Conservation (phyloP, 2,797 vertebrate genomes). For the Cirrhinus molitorella region DNA sequence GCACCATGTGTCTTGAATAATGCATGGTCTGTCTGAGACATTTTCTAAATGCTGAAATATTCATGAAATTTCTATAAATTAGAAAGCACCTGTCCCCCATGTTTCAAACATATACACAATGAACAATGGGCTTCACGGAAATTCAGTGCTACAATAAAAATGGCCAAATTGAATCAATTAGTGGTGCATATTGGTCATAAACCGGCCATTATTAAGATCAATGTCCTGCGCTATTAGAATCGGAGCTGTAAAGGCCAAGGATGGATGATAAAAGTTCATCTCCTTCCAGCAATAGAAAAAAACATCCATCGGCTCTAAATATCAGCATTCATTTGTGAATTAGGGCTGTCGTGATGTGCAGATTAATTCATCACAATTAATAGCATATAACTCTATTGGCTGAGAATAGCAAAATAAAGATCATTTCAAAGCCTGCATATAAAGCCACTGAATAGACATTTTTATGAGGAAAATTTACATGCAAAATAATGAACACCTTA, state of each 20-base stretch:
- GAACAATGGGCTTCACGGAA: conserved; percentile 34
- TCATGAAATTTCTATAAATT: conserved; percentile 66
- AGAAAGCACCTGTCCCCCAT: conserved; percentile 52
- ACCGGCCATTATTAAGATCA: conserved; percentile 57
- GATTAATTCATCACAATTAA: conserved; percentile 6
- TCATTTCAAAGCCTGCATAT: neutral
- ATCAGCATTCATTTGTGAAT: conserved; percentile 10
- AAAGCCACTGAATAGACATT: neutral
- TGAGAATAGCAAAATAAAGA: neutral
- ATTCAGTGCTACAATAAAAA: conserved; percentile 51
- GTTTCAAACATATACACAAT: conserved; percentile 50
- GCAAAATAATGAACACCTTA: neutral
- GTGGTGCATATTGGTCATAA: conserved; percentile 49
- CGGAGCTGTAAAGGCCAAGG: conserved; percentile 37
- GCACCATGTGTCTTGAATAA: conserved; percentile 62
- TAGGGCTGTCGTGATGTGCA: conserved; percentile 2
- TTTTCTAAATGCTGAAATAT: conserved; percentile 66
- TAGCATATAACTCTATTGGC: neutral
- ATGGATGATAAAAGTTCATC: conserved; percentile 48
- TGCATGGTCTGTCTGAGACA: conserved; percentile 63
- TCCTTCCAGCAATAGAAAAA: conserved; percentile 1
- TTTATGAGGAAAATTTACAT: neutral
- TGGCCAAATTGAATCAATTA: conserved; percentile 56
- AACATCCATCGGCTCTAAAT: neutral
- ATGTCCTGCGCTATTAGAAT: conserved; percentile 50